These are phyloP conservation scores for Epinotia nisella DNA, from an alignment of 2,888 invertebrate species.

Conservation along the genomic window DNA sequence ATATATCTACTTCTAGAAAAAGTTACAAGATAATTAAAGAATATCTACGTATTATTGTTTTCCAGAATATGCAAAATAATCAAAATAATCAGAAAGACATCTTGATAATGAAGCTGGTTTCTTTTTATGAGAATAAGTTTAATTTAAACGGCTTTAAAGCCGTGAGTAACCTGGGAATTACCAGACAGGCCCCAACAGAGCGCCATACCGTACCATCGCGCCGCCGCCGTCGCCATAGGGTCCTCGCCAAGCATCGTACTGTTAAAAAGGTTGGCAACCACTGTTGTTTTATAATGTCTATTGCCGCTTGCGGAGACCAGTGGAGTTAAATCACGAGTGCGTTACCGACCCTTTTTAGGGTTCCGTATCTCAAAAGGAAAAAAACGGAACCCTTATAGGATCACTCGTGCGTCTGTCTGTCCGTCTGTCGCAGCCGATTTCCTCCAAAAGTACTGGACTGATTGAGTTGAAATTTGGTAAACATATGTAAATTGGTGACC, in stretches of 20 bases:
- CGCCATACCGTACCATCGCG: not conserved
- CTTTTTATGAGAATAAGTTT: conserved; percentile 72
- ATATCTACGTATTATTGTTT: conserved; percentile 44
- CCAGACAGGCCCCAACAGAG: not conserved
- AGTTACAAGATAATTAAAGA: too few species aligned
- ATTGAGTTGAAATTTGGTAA: too few species aligned
- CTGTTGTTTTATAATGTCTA: not conserved
- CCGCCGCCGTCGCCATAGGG: not conserved
- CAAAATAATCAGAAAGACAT: conserved; percentile 60
- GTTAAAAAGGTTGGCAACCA: not conserved
- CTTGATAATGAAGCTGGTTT: conserved; percentile 71
- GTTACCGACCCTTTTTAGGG: too few species aligned
- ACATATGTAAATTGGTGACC: too few species aligned
- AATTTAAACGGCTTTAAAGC: conserved; percentile 49
- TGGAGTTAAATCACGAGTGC: too few species aligned
- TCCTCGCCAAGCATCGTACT: not conserved
- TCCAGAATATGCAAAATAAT: conserved; percentile 47
- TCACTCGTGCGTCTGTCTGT: too few species aligned
- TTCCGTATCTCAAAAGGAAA: too few species aligned
- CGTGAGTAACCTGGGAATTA: not conserved
- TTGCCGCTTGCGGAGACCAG: too few species aligned
- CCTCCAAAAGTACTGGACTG: too few species aligned
- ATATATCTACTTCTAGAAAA: not conserved
- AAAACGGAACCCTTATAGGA: too few species aligned
- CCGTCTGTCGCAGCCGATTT: too few species aligned